Evolutionary conservation across 2,113 vertebrate species (phyloP).

Genomic region (Vidua chalybeata): DNA sequence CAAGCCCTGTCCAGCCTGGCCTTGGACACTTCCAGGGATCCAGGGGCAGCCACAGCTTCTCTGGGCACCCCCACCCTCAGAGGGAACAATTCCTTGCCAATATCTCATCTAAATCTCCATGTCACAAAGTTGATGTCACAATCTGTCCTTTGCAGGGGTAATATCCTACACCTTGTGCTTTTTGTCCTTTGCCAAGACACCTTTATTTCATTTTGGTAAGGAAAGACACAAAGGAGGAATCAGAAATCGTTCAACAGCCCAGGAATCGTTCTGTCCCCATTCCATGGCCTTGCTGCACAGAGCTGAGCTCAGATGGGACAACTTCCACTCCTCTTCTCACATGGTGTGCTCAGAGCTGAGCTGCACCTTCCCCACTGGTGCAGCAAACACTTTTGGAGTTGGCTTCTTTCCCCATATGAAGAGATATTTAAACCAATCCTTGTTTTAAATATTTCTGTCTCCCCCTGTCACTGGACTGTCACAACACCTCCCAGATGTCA

Average conservation of each 20-base stretch:
- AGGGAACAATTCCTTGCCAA: not conserved
- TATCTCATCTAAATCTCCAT: rapidly evolving
- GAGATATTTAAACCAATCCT: not conserved
- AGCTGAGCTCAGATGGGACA: not conserved
- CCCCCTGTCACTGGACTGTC: not conserved
- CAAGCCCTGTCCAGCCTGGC: rapidly evolving
- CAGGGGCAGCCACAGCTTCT: not conserved
- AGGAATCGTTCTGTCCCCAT: not conserved
- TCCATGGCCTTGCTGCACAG: not conserved
- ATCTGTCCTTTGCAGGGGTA: not conserved
- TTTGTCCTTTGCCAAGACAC: not conserved
- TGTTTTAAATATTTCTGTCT: not conserved
- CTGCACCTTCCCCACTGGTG: not conserved
- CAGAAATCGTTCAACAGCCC: not conserved
- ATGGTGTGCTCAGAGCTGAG: not conserved
- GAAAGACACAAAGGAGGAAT: not conserved
- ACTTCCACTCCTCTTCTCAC: not conserved
- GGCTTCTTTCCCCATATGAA: rapidly evolving
- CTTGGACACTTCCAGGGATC: not conserved
- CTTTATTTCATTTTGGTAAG: not conserved
- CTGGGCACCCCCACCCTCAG: not conserved
- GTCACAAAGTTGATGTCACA: not conserved
- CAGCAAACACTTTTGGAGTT: not conserved
- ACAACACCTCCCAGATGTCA: not conserved
- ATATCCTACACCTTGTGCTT: not conserved